phyloP scores from a whole-genome alignment of 2,113 vertebrate genomes.

The Chinchilla lanigera region DNA sequence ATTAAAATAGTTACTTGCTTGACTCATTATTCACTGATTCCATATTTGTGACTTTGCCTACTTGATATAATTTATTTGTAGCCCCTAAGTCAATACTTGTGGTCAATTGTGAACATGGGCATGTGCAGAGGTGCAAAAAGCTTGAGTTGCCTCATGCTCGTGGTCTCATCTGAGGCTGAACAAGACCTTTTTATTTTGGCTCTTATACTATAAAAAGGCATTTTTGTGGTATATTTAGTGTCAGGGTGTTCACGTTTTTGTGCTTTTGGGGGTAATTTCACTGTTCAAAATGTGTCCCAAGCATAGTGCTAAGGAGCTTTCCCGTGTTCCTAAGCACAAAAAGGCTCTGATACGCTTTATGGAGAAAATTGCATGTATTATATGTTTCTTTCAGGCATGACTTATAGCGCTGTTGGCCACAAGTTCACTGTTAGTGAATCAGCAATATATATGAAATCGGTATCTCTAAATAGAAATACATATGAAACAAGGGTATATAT shows the following conservation, averaged over 20 bases:
- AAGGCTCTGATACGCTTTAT: conserved; percentile 39
- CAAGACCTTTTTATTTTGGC: conserved; percentile 60
- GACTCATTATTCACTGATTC: not conserved
- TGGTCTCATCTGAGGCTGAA: conserved; percentile 19
- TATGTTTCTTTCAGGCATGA: conserved; percentile 46
- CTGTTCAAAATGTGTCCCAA: conserved; percentile 58
- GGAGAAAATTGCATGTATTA: conserved; percentile 43
- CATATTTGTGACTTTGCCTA: conserved; percentile 38
- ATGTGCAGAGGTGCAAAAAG: conserved; percentile 46
- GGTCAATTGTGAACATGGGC: conserved; percentile 7
- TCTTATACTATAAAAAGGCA: conserved; percentile 53
- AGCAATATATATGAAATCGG: conserved; percentile 9
- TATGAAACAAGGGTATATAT: conserved; percentile 27
- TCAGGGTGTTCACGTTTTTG: conserved; percentile 65
- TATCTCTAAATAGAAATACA: conserved; percentile 59
- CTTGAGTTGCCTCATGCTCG: not conserved
- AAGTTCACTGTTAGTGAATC: conserved; percentile 56
- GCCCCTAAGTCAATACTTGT: conserved; percentile 10
- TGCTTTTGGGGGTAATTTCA: conserved; percentile 48
- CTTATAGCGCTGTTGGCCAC: not conserved
- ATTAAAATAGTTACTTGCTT: conserved; percentile 33
- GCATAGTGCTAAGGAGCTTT: not conserved
- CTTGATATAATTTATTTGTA: conserved; percentile 33
- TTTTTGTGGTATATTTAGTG: conserved; percentile 50
- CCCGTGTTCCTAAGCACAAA: conserved; percentile 40